Percentiles rank a stretch among this genome's conserved stretches.
phyloP scores from a whole-genome alignment of 2,797 vertebrate species.

The Sebastes hubbsi region DNA sequence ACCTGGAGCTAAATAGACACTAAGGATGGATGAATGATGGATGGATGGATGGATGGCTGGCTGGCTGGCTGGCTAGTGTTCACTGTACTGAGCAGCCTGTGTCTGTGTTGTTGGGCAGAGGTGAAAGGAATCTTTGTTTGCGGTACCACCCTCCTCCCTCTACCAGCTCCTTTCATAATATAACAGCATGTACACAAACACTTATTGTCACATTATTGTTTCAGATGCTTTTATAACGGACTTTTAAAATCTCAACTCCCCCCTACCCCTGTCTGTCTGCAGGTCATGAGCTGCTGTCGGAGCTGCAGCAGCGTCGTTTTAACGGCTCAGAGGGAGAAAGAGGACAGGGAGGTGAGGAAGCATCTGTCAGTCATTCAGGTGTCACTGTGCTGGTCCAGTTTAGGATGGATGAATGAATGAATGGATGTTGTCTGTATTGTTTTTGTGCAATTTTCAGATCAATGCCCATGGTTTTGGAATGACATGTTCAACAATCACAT shows the following conservation, averaged over 20 bases:
- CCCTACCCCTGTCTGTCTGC: conserved; percentile 5
- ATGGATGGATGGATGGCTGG: not conserved
- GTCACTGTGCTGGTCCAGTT: not conserved
- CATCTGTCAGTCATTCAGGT: conserved; percentile 14
- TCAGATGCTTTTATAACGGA: conserved; percentile 27
- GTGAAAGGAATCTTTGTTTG: conserved; percentile 65
- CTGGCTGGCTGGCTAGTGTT: not conserved
- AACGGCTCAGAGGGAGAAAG: conserved; percentile 93
- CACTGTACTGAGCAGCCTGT: conserved; percentile 25
- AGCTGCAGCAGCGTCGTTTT: conserved; percentile 96
- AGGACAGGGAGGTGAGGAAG: conserved; percentile 73
- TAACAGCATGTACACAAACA: conserved; percentile 44
- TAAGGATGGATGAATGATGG: not conserved
- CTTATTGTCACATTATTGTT: conserved; percentile 30
- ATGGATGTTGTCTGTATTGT: not conserved
- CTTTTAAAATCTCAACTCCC: not conserved
- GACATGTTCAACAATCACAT: not conserved
- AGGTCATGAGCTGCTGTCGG: conserved; percentile 96
- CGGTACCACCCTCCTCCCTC: conserved; percentile 58
- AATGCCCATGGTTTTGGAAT: not conserved
- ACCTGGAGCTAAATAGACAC: conserved; percentile 2
- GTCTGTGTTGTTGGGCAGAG: conserved; percentile 29
- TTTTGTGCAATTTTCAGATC: not conserved
- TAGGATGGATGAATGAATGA: rapidly evolving
- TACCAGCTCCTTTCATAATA: not conserved